Conservation (phyloP, 2,113 vertebrate genomes). For the Cyrtonyx montezumae region DNA sequence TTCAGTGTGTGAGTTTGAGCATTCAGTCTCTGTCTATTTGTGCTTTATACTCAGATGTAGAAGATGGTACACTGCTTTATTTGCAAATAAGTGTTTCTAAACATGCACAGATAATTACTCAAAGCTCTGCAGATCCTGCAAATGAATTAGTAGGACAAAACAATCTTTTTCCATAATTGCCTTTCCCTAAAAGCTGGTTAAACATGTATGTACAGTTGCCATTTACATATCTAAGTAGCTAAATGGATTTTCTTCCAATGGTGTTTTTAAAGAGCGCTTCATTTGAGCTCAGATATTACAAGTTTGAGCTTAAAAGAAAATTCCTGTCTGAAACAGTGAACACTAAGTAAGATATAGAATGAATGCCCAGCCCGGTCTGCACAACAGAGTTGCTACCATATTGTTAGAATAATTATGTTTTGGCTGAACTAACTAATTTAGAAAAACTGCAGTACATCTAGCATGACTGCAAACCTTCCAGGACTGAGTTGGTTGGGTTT, state of each 20-base stretch:
- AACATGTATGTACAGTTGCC: neutral
- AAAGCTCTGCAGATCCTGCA: neutral
- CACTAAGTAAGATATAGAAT: slow-evolving; percentile 46
- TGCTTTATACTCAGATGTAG: neutral
- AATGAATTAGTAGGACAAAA: slow-evolving; percentile 12
- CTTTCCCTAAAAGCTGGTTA: neutral
- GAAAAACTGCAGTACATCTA: slow-evolving; percentile 46
- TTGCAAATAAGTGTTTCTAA: neutral
- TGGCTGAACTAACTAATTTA: slow-evolving; percentile 69
- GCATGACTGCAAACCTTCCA: slow-evolving; percentile 66
- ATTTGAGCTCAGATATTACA: slow-evolving; percentile 1
- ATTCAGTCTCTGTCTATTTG: neutral
- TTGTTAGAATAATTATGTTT: slow-evolving; percentile 71
- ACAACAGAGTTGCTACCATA: slow-evolving; percentile 54
- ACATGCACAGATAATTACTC: neutral
- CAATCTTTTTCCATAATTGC: slow-evolving; percentile 4
- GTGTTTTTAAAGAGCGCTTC: neutral
- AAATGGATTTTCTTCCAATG: neutral
- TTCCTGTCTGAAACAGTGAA: neutral
- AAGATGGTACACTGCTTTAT: neutral
- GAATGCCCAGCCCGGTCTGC: slow-evolving; percentile 35
- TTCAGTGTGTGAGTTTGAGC: neutral
- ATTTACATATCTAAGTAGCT: neutral
- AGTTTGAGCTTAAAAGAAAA: slow-evolving; percentile 49
- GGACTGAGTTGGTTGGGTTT: neutral